Evolutionary conservation across 1,140 invertebrate genomes (phyloP).

Genomic region (Plodia interpunctella): DNA sequence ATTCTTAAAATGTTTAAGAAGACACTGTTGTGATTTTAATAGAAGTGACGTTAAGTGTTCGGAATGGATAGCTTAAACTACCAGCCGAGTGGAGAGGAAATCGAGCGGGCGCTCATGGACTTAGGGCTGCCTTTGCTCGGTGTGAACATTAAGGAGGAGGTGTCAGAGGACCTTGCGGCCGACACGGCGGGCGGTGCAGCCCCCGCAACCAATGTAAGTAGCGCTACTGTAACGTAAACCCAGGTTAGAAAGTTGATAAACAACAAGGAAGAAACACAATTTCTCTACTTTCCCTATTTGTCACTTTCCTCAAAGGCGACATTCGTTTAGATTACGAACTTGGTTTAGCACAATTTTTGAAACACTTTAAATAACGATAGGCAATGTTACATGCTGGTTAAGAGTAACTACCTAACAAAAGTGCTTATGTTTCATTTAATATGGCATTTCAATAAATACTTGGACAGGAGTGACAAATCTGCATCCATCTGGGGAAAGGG

Average conservation of each 20-base stretch:
- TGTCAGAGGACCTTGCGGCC: constrained; percentile 49
- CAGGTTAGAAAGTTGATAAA: constrained; percentile 16
- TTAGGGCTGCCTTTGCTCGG: constrained; percentile 64
- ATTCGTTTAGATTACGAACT: too few species aligned
- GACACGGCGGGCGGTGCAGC: constrained; percentile 19
- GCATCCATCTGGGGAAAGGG: too few species aligned
- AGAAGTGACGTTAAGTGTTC: constrained; percentile 18
- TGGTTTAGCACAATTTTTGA: too few species aligned
- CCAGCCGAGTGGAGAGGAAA: constrained; percentile 58
- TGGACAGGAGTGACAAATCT: too few species aligned
- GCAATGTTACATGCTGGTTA: too few species aligned
- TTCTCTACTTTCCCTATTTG: too few species aligned
- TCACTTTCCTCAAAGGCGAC: too few species aligned
- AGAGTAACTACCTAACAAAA: too few species aligned
- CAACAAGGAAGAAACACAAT: neutral
- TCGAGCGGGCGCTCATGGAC: constrained; percentile 70
- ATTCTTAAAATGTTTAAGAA: constrained; percentile 40
- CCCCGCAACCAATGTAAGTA: constrained; percentile 27
- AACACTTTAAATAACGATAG: too few species aligned
- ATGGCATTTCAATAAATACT: too few species aligned
- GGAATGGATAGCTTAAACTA: constrained; percentile 63
- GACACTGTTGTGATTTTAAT: constrained; percentile 23
- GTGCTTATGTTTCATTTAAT: too few species aligned
- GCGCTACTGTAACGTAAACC: constrained; percentile 1
- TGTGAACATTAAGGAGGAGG: constrained; percentile 70